Conservation (phyloP, 2,113 vertebrate genomes). For the Phalacrocorax brasilianus region DNA sequence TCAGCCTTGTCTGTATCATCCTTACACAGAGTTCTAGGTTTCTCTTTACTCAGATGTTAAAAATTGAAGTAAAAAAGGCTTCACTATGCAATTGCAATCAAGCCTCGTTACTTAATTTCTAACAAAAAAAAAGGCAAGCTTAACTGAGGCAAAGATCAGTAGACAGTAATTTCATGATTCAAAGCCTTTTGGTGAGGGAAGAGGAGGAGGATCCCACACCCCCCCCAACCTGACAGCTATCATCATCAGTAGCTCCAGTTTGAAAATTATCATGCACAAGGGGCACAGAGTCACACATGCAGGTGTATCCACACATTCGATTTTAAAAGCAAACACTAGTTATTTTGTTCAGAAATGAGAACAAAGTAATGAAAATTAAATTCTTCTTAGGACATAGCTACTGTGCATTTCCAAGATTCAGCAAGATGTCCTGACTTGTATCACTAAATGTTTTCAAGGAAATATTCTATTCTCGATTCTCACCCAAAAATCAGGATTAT, state of each 20-base stretch:
- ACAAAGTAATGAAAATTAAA: not conserved
- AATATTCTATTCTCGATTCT: not conserved
- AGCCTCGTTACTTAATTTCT: not conserved
- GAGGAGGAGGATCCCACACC: not conserved
- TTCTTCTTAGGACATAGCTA: not conserved
- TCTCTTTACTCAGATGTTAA: not conserved
- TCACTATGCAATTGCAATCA: not conserved
- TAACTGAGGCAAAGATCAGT: not conserved
- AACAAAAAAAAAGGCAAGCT: not conserved
- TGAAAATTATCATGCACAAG: not conserved
- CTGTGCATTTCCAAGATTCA: not conserved
- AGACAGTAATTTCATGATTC: not conserved
- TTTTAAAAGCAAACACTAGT: not conserved
- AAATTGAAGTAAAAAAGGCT: not conserved
- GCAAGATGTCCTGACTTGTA: not conserved
- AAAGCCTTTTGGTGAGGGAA: not conserved
- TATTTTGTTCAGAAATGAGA: not conserved
- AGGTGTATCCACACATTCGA: not conserved
- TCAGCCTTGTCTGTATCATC: not conserved
- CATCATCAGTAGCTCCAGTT: not conserved
- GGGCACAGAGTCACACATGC: not conserved
- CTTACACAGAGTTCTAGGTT: not conserved
- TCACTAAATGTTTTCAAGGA: not conserved
- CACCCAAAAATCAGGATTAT: not conserved
- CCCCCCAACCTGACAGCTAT: not conserved